Base-by-base conservation (phyloP, 2,113 vertebrate genomes). In the Hemibagrus wyckioides region DNA sequence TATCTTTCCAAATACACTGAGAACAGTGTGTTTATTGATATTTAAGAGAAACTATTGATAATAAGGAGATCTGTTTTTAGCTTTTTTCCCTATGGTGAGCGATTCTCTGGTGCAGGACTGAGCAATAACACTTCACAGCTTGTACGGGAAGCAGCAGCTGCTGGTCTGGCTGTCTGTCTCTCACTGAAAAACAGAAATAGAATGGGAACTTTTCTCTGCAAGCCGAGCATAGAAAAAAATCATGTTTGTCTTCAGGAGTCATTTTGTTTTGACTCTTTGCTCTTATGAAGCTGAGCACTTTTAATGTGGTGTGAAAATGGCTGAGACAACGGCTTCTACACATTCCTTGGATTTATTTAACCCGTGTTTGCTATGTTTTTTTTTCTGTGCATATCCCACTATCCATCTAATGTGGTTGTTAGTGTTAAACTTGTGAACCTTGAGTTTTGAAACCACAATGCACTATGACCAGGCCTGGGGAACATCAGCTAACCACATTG, bases 261-360 rank as follows among this genome's bases (percentile, higher is more conserved):
- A 84, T 81, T 59, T 14, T 82, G 87, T 92, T 92, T 91, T 85
- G 57, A 59, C 89, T 92, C 19, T 92, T 88, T 88, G 61, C 52
- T 77, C 77, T 87, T 79, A 75, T 88, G 86, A 92, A 90, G 88
- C 87, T 85, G 82, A 84, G 50, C 90, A 92, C 92, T 91, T 67
- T 89, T 89, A 91, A 82, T 92, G 89, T 89, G 86, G 76, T 93
- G 87, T 73, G 86, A 94, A 94, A 95, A 94, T 91, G 92, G 85
- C 83, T 80, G 85, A 61, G 41, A 57, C 80, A 21, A 71, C 39
- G 79, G 89, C 89, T 91, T 90, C 77, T 89, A 87, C 88, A 91
- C 89, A 88, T 89, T 89, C 87, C 69, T 91, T n/a, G 39, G 30
- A 92, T 93, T 89, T 92, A 90, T 94, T 92, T 88, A 88, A 91